Evolutionary conservation across 2,888 invertebrate genomes (phyloP).

Genomic region (Diarsia dahlii): DNA sequence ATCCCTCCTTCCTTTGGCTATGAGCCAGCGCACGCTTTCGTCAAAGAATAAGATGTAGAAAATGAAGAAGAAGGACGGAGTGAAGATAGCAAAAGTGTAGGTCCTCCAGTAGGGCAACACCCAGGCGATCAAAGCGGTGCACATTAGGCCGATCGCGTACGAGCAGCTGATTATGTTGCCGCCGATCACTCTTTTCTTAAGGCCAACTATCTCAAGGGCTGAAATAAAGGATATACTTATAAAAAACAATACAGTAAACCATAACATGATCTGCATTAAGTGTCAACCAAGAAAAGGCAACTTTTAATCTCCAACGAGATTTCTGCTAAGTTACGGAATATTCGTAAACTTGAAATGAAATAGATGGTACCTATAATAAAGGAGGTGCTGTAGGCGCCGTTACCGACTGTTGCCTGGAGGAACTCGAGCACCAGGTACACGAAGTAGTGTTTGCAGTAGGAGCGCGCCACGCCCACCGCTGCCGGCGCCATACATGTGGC

Average conservation of each 20-base stretch:
- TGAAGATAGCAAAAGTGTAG: conserved; percentile 91
- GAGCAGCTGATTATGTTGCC: conserved; percentile 92
- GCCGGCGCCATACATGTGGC: conserved; percentile 89
- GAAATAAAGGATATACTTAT: conserved; percentile 61
- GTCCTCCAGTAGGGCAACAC: conserved; percentile 92
- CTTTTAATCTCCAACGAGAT: background rate
- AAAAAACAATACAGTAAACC: background rate
- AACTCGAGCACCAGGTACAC: conserved; percentile 81
- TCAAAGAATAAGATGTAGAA: conserved; percentile 91
- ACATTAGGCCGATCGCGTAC: conserved; percentile 92
- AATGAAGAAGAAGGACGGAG: conserved; percentile 91
- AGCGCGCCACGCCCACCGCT: conserved; percentile 85
- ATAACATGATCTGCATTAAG: background rate
- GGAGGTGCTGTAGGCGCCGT: conserved; percentile 83
- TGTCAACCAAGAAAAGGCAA: background rate
- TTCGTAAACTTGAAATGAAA: background rate
- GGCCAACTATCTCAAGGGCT: conserved; percentile 93
- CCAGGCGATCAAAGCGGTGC: conserved; percentile 91
- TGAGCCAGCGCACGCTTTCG: conserved; percentile 93
- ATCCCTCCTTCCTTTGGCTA: conserved; percentile 90
- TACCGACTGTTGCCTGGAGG: conserved; percentile 80
- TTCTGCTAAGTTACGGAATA: background rate
- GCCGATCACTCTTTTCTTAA: conserved; percentile 92
- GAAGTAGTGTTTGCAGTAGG: conserved; percentile 74
- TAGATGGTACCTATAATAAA: conserved; percentile 87